Conservation (phyloP, 2,797 vertebrate species). For the Simalia tracyae region DNA sequence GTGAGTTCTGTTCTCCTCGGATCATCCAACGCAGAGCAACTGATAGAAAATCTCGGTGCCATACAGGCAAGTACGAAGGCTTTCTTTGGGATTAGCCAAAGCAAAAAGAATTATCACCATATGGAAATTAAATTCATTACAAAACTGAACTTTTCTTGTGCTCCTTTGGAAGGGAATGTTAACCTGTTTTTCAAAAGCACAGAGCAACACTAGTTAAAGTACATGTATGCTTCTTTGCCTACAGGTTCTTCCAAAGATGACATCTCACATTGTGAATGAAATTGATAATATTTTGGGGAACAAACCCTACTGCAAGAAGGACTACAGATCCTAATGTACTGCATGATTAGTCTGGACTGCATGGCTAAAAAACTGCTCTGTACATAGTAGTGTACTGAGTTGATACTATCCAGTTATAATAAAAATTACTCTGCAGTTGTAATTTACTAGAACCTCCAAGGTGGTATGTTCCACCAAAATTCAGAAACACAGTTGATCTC, state of each 20-base stretch:
- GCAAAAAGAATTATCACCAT: neutral
- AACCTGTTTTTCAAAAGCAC: neutral
- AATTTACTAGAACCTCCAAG: constrained; percentile 69
- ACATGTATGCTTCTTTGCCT: constrained; percentile 56
- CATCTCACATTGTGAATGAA: constrained; percentile 90
- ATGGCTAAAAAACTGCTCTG: constrained; percentile 72
- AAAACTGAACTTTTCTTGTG: neutral
- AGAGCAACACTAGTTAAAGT: neutral
- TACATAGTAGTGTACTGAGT: constrained; percentile 61
- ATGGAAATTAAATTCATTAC: neutral
- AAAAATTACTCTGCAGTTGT: constrained; percentile 71
- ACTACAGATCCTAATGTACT: constrained; percentile 88
- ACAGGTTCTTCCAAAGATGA: constrained; percentile 99
- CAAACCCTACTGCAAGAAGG: constrained; percentile 95
- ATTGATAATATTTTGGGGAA: constrained; percentile 97
- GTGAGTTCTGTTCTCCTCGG: constrained; percentile 97
- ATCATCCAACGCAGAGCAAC: constrained; percentile 94
- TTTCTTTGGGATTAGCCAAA: neutral
- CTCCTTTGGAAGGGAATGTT: neutral
- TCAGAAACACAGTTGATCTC: constrained; percentile 69
- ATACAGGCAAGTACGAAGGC: constrained; percentile 84
- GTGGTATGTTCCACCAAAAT: constrained; percentile 71
- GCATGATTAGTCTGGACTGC: constrained; percentile 75
- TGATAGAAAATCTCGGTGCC: constrained; percentile 97
- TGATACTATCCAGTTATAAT: constrained; percentile 57